phyloP scores from a whole-genome alignment of 2,113 vertebrate genomes.

The Rafetus swinhoei region DNA sequence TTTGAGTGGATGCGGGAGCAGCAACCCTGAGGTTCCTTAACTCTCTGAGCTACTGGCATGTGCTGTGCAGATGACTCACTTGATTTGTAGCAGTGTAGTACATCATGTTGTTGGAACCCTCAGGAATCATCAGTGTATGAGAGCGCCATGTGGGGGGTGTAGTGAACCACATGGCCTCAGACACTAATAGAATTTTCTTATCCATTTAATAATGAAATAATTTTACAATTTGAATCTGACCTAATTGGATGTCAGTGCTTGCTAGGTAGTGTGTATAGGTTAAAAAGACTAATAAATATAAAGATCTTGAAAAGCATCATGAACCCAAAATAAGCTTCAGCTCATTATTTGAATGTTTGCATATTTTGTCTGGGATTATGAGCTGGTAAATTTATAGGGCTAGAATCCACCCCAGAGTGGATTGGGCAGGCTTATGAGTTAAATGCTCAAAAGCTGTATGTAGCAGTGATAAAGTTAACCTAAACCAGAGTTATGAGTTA shows the following conservation, averaged over 20 bases:
- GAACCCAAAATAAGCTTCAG: neutral
- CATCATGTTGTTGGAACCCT: neutral
- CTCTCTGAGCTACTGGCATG: neutral
- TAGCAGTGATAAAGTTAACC: neutral
- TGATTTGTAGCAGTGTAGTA: neutral
- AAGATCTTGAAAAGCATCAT: neutral
- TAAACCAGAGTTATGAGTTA: slow-evolving; percentile 47
- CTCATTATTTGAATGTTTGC: neutral
- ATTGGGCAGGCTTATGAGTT: slow-evolving; percentile 10
- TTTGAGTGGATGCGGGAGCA: neutral
- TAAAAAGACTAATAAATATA: neutral
- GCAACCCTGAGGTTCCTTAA: neutral
- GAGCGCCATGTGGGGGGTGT: neutral
- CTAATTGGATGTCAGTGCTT: neutral
- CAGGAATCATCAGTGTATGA: neutral
- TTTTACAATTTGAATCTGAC: neutral
- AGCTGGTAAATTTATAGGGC: neutral
- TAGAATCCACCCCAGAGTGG: neutral
- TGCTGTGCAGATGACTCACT: neutral
- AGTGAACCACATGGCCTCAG: neutral
- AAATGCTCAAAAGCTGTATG: slow-evolving; percentile 37
- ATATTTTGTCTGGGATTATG: neutral
- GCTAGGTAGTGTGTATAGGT: neutral
- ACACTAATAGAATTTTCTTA: neutral
- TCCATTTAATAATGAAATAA: neutral